Conservation (phyloP, 2,113 vertebrate species). For the Actinemys pallida region DNA sequence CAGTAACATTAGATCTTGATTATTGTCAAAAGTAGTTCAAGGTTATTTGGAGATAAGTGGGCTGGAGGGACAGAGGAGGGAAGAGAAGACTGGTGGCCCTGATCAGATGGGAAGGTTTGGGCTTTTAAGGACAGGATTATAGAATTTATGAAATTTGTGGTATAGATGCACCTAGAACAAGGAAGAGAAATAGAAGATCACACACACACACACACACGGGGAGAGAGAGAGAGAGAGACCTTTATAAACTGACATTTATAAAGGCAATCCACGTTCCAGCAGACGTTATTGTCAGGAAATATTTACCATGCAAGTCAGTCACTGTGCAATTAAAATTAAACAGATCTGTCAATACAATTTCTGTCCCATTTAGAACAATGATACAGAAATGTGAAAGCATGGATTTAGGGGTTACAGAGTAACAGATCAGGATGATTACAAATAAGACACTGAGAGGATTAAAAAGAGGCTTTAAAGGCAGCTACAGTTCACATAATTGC, state of each 20-base stretch:
- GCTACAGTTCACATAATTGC: fast-evolving
- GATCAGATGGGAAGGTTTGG: neutral
- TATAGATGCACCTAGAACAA: neutral
- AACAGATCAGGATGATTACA: neutral
- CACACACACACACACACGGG: too few species aligned
- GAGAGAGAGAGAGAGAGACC: neutral
- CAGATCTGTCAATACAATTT: neutral
- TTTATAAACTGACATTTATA: fast-evolving
- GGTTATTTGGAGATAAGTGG: neutral
- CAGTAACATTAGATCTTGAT: neutral
- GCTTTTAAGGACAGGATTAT: neutral
- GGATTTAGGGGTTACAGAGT: neutral
- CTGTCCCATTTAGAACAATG: fast-evolving
- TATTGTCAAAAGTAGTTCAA: neutral
- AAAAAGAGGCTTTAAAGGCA: neutral
- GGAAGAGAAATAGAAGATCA: too few species aligned
- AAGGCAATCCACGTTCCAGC: neutral
- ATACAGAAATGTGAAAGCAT: fast-evolving
- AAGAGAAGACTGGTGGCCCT: neutral
- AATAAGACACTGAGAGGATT: neutral
- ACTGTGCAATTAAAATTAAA: neutral
- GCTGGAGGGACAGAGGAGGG: neutral
- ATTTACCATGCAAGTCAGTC: neutral
- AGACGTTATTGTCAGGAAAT: neutral
- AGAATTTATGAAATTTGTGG: neutral